Percentiles rank a stretch among this genome's conserved stretches.
phyloP scores from a whole-genome alignment of 2,888 invertebrate genomes.

The Heterodera filipjevi region DNA sequence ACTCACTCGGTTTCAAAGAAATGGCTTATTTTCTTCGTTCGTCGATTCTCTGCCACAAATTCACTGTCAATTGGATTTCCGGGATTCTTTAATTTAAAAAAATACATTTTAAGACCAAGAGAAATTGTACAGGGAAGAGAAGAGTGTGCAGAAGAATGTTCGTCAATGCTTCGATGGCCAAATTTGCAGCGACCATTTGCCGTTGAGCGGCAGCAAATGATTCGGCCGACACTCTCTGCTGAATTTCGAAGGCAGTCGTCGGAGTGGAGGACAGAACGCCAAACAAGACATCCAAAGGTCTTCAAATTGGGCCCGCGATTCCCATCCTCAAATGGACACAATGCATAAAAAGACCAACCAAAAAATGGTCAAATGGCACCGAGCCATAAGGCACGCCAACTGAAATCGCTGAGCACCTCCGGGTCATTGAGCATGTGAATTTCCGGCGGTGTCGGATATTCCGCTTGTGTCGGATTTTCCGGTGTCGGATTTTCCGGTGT shows the following conservation, averaged over 20 bases:
- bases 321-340: slow-evolving; percentile 47
- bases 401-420: slow-evolving; percentile 50
- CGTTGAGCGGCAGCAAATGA: slow-evolving; percentile 25
- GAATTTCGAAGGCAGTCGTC: slow-evolving; percentile 35
- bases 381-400: slow-evolving; percentile 46
- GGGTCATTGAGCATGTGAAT: slow-evolving; percentile 52
- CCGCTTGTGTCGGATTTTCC: too few species aligned
- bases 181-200: slow-evolving; percentile 45
- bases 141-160: slow-evolving; percentile 49
- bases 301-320: slow-evolving; percentile 50
- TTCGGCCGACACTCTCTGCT: slow-evolving; percentile 16
- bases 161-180: slow-evolving; percentile 50
- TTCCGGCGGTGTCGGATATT: too few species aligned
- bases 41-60: slow-evolving; percentile 49
- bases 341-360: background rate
- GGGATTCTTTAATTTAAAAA: slow-evolving; percentile 36
- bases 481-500: too few species aligned
- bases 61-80: slow-evolving; percentile 47
- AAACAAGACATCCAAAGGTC: slow-evolving; percentile 58
- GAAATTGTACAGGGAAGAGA: slow-evolving; percentile 34
- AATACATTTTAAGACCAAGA: background rate
- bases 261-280: slow-evolving; percentile 59
- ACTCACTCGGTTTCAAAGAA: slow-evolving; percentile 49
- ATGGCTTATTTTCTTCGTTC: slow-evolving; percentile 39
- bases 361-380: slow-evolving; percentile 12